Percentiles rank a stretch among this genome's conserved stretches.
phyloP scores from a whole-genome alignment of 2,797 vertebrate species.

The Mallotus villosus region DNA sequence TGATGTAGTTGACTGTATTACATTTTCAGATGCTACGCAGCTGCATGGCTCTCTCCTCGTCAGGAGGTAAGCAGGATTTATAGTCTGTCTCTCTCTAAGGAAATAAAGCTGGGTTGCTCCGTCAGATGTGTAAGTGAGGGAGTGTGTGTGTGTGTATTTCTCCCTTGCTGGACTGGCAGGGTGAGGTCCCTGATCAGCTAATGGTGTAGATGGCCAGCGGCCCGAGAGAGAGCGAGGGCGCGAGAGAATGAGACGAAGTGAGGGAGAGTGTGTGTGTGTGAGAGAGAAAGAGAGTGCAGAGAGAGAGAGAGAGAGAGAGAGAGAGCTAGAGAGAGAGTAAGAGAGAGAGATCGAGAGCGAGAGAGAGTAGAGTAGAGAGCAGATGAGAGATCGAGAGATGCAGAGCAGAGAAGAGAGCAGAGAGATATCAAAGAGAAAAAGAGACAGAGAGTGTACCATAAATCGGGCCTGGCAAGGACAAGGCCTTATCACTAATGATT shows the following conservation, averaged over 20 bases:
- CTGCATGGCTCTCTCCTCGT: slow-evolving; percentile 35
- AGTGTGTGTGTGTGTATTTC: slow-evolving; percentile 10
- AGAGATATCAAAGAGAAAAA: too few relatives aligned
- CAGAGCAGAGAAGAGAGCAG: too few relatives aligned
- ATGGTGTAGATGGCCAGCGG: slow-evolving; percentile 42
- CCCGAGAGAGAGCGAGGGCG: slow-evolving; percentile 16
- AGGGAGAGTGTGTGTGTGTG: too few relatives aligned
- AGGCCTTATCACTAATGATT: slow-evolving; percentile 23
- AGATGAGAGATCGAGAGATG: too few relatives aligned
- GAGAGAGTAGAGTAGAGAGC: too few relatives aligned
- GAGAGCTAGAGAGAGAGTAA: too few relatives aligned
- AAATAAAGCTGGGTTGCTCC: slow-evolving; percentile 58
- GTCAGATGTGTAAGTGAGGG: not conserved
- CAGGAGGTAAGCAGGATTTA: slow-evolving; percentile 55
- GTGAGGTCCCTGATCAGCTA: slow-evolving; percentile 48
- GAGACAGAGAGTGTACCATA: slow-evolving; percentile 23
- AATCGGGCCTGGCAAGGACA: slow-evolving; percentile 36
- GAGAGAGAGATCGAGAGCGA: too few relatives aligned
- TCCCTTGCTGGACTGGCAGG: slow-evolving; percentile 24
- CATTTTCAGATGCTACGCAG: slow-evolving; percentile 51
- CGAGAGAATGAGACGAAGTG: not conserved
- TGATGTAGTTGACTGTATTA: slow-evolving; percentile 63
- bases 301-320: not conserved
- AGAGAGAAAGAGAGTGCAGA: too few relatives aligned
- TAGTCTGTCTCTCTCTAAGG: slow-evolving; percentile 39